A percentile compares a stretch with the other conserved stretches of the same genome.
Evolutionary conservation across 2,797 vertebrate genomes (phyloP).

Genomic region (Oryzias dopingdopingensis): DNA sequence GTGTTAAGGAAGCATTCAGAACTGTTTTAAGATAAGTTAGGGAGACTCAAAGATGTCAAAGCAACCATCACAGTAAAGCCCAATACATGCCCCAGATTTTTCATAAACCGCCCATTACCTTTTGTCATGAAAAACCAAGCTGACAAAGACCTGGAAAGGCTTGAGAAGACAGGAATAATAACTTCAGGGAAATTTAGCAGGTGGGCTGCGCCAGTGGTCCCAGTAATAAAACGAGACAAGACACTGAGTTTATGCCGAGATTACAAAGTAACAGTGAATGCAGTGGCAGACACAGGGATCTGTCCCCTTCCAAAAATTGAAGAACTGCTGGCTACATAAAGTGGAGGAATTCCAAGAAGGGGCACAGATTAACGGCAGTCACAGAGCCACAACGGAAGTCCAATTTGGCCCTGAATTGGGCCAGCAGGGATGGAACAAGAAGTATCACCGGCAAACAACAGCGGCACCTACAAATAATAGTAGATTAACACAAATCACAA

Average conservation of each 20-base stretch:
- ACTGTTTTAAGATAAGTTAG: not conserved
- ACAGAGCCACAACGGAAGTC: no score
- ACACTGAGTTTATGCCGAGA: not conserved
- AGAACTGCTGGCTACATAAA: no score
- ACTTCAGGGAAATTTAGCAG: not conserved
- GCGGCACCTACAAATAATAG: no score
- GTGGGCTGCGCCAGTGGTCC: not conserved
- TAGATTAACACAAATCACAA: no score
- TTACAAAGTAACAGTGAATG: conserved; percentile 1
- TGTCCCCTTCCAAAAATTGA: no score
- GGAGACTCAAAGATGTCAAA: not conserved
- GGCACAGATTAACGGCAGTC: no score
- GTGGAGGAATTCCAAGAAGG: no score
- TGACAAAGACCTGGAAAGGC: not conserved
- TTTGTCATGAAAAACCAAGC: not conserved
- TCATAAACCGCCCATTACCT: not conserved
- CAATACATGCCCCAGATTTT: not conserved
- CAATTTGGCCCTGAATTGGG: no score
- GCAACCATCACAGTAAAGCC: not conserved
- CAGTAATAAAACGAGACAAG: not conserved
- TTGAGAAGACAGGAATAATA: not conserved
- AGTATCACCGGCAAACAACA: no score
- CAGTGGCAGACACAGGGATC: not conserved
- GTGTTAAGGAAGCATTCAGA: no score
- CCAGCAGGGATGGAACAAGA: no score